Conservation (phyloP, 2,113 vertebrate species). For the Dicentrarchus labrax region DNA sequence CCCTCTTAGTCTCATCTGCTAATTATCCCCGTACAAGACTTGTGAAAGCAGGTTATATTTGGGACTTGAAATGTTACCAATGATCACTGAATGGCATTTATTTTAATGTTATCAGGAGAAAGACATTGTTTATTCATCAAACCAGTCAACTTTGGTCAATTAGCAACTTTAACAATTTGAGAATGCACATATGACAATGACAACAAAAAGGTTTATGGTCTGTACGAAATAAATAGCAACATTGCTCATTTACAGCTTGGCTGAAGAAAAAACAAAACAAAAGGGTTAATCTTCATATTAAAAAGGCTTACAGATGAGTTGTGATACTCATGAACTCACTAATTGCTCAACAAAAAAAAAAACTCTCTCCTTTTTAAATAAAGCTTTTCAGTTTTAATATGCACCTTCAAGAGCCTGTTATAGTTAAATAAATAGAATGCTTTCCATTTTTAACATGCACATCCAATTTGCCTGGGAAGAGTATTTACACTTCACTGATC, state of each 20-base stretch:
- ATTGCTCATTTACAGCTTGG: constrained; percentile 86
- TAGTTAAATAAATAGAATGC: constrained; percentile 91
- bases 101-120: constrained; percentile 86
- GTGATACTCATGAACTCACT: constrained; percentile 78
- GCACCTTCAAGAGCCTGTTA: constrained; percentile 89
- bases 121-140: constrained; percentile 87
- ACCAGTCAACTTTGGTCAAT: constrained; percentile 90
- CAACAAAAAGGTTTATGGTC: constrained; percentile 79
- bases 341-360: constrained; percentile 80
- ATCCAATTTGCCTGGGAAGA: constrained; percentile 86
- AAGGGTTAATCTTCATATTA: constrained; percentile 85
- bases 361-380: constrained; percentile 88
- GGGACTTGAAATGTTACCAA: constrained; percentile 30
- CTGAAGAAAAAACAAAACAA: constrained; percentile 70
- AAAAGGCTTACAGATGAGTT: constrained; percentile 83
- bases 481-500: constrained; percentile 86
- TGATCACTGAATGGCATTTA: constrained; percentile 77
- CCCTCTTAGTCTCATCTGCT: too few relatives aligned
- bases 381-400: constrained; percentile 88
- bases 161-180: constrained; percentile 87
- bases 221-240: constrained; percentile 89
- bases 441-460: constrained; percentile 90
- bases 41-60: neutral
- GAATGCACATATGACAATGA: constrained; percentile 85
- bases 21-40: too few relatives aligned